A percentile compares a stretch with the other conserved stretches of the same genome.
phyloP scores from a whole-genome alignment of 92 coral and sea anemone species.

The Meandrina meandrites region DNA sequence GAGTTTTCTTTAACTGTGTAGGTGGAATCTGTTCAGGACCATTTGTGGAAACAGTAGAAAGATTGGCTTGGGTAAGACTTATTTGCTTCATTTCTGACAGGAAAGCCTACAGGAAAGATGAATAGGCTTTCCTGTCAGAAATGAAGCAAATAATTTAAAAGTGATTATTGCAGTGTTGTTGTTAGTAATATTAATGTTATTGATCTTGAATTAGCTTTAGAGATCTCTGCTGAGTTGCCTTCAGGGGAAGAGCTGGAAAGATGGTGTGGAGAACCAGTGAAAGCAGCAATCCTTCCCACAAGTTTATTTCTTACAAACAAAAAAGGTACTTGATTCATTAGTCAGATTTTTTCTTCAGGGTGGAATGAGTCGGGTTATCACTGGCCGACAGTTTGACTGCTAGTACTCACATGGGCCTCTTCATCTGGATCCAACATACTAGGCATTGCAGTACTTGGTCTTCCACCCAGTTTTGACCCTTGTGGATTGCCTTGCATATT shows the following conservation, averaged over 20 bases:
- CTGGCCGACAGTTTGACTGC: neutral
- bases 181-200: neutral
- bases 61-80: constrained; percentile 90
- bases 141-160: neutral
- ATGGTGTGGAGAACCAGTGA: constrained; percentile 97
- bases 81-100: too few relatives aligned
- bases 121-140: neutral
- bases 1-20: constrained; percentile 11
- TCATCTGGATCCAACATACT: too few relatives aligned
- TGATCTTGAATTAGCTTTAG: constrained; percentile 62
- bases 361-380: neutral
- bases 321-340: constrained; percentile 62
- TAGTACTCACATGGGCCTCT: too few relatives aligned
- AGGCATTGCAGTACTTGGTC: too few relatives aligned
- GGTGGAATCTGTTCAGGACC: constrained; percentile 96
- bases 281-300: constrained; percentile 88
- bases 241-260: constrained; percentile 77
- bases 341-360: neutral
- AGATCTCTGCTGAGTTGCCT: constrained; percentile 84
- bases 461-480: too few relatives aligned
- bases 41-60: constrained; percentile 87
- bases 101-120: too few relatives aligned
- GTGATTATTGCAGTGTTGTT: neutral
- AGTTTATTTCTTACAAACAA: constrained; percentile 88
- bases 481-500: too few relatives aligned